A percentile compares a stretch with the other conserved stretches of the same genome.
Evolutionary conservation across 2,888 invertebrate genomes (phyloP).

Genomic region (Cataglyphis rosenhaueri): DNA sequence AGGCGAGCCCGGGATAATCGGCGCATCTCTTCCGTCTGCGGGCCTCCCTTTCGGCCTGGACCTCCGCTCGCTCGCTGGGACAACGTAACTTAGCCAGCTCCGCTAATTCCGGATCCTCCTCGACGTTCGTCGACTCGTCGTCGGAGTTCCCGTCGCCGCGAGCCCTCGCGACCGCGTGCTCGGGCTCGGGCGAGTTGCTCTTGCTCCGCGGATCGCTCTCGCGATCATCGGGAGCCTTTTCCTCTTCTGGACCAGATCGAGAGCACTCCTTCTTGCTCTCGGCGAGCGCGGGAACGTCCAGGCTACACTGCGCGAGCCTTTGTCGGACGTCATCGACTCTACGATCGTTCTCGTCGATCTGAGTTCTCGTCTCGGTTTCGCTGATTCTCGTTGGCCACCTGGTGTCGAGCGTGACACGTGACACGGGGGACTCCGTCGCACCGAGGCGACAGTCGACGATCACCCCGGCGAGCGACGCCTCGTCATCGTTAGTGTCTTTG

Average conservation of each 20-base stretch:
- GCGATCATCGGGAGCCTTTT: constrained; percentile 26
- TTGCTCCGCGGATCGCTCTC: constrained; percentile 52
- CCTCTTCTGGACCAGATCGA: constrained; percentile 47
- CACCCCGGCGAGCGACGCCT: constrained; percentile 27
- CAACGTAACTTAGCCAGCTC: constrained; percentile 95
- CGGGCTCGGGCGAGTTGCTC: constrained; percentile 74
- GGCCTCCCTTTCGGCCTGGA: constrained; percentile 93
- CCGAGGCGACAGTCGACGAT: background rate
- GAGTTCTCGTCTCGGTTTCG: constrained; percentile 50
- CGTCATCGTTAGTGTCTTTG: constrained; percentile 41
- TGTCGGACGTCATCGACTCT: constrained; percentile 72
- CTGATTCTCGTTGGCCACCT: constrained; percentile 52
- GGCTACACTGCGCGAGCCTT: constrained; percentile 85
- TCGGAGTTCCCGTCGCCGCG: constrained; percentile 83
- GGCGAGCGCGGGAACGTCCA: constrained; percentile 64
- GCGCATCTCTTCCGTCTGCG: constrained; percentile 92
- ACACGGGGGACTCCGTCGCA: background rate
- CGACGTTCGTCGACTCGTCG: constrained; percentile 85
- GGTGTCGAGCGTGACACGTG: constrained; percentile 13
- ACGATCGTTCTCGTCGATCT: constrained; percentile 69
- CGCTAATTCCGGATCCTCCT: constrained; percentile 92
- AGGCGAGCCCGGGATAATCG: constrained; percentile 96
- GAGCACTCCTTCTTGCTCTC: constrained; percentile 35
- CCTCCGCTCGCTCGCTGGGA: constrained; percentile 95
- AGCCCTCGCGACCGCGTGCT: constrained; percentile 85